Evolutionary conservation across 2,888 invertebrate genomes (phyloP).

Genomic region (Choreutis nemorana): DNA sequence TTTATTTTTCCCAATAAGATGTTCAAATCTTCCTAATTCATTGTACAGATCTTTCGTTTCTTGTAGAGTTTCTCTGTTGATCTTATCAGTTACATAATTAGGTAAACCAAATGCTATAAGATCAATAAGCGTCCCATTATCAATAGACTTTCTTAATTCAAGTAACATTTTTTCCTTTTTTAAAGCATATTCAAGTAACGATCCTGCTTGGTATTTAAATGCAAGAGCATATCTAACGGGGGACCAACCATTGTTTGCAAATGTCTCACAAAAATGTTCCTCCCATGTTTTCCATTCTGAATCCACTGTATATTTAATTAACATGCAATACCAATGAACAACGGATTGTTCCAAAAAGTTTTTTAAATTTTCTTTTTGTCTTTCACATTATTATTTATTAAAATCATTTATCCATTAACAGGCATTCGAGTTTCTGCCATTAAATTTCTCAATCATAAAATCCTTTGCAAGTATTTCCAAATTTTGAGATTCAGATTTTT

Average conservation of each 20-base stretch:
- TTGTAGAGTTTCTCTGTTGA: slow-evolving; percentile 7
- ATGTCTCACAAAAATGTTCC: slow-evolving; percentile 15
- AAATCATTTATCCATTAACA: slow-evolving; percentile 6
- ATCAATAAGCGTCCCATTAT: slow-evolving; percentile 9
- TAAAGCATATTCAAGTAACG: slow-evolving; percentile 18
- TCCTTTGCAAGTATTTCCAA: slow-evolving; percentile 1
- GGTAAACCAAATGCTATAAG: slow-evolving; percentile 9
- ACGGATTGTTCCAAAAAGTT: slow-evolving; percentile 8
- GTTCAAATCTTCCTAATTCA: slow-evolving; percentile 8
- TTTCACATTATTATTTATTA: slow-evolving; percentile 9
- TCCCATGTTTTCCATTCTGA: slow-evolving; percentile 15
- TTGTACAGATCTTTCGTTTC: slow-evolving; percentile 10
- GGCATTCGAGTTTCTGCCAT: slow-evolving; percentile 7
- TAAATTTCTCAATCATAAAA: slow-evolving; percentile 7
- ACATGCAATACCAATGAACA: slow-evolving; percentile 11
- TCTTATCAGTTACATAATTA: slow-evolving; percentile 7
- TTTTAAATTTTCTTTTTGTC: slow-evolving; percentile 10
- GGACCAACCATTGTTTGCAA: slow-evolving; percentile 16
- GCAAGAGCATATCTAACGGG: slow-evolving; percentile 13
- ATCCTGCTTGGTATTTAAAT: slow-evolving; percentile 17
- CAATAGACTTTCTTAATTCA: slow-evolving; percentile 9
- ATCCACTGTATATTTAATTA: slow-evolving; percentile 10
- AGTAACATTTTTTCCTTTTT: slow-evolving; percentile 17
- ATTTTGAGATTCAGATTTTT: slow-evolving; percentile 5
- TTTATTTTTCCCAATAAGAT: slow-evolving; percentile 1